Conservation (phyloP, 1,140 invertebrate species). For the Leptopilina boulardi region DNA sequence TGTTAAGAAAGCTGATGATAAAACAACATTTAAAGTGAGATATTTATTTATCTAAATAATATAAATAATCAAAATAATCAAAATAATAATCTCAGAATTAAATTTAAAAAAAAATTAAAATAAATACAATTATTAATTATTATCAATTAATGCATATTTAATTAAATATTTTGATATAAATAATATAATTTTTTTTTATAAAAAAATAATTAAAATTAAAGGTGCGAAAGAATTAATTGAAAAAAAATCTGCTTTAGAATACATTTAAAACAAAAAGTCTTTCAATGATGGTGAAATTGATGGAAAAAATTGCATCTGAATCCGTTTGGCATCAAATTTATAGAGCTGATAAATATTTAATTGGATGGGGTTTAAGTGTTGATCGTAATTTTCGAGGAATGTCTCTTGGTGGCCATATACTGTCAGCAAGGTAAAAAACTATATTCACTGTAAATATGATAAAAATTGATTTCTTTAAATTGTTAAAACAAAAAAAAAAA, state of each 20-base stretch:
- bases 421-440: conserved; percentile 16
- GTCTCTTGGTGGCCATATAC: background rate
- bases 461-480: conserved; percentile 1
- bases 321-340: background rate
- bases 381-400: background rate
- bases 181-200: no score
- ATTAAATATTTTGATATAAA: no score
- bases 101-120: no score
- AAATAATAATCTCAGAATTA: no score
- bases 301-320: conserved; percentile 6
- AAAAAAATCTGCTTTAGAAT: background rate
- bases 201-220: no score
- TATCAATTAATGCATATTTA: no score
- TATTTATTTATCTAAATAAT: background rate
- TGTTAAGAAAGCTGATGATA: background rate
- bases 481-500: background rate
- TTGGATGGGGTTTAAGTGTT: conserved; percentile 2
- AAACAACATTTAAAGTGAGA: background rate
- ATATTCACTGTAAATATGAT: background rate
- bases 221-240: background rate
- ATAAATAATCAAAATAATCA: background rate
- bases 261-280: conserved; percentile 4
- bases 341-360: conserved; percentile 25
- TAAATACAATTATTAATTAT: no score
- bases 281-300: background rate